Percentiles rank a stretch among this genome's conserved stretches.
phyloP scores from a whole-genome alignment of 2,113 vertebrate species.

The Arothron firmamentum region DNA sequence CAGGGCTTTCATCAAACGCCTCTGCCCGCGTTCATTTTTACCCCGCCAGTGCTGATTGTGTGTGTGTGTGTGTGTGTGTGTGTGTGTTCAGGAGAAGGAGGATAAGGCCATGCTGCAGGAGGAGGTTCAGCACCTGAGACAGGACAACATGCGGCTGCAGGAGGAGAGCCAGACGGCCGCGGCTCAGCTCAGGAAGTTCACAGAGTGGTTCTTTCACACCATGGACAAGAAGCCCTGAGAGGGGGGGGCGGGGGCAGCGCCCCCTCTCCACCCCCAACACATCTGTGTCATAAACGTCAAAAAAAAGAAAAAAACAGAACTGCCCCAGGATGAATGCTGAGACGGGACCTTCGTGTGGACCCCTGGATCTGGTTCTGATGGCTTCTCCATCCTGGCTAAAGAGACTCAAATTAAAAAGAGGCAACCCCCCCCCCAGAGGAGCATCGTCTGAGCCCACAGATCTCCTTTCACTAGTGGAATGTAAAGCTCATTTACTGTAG shows the following conservation, averaged over 20 bases:
- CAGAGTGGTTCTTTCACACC: constrained; percentile 94
- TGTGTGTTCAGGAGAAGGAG: constrained; percentile 86
- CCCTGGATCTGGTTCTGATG: constrained; percentile 24
- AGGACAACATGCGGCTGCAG: constrained; percentile 94
- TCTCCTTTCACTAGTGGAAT: constrained; percentile 72
- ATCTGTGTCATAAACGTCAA: constrained; percentile 4
- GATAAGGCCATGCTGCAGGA: constrained; percentile 95
- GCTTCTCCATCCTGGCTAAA: constrained; percentile 33
- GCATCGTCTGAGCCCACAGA: constrained; percentile 36
- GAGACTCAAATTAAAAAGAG: constrained; percentile 38
- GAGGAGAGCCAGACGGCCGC: constrained; percentile 92
- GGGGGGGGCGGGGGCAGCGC: not conserved
- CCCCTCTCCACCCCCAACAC: not conserved
- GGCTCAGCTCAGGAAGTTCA: constrained; percentile 94
- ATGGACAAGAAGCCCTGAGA: constrained; percentile 88
- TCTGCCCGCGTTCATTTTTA: constrained; percentile 34
- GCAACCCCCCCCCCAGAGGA: constrained; percentile 6
- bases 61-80: not conserved
- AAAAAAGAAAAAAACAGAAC: constrained; percentile 21
- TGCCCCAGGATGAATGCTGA: not conserved
- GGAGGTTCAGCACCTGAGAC: constrained; percentile 91
- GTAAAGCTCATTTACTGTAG: constrained; percentile 71
- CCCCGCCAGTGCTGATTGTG: constrained; percentile 15
- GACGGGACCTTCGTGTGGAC: constrained; percentile 9
- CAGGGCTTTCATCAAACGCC: constrained; percentile 36